A percentile compares a stretch with the other conserved stretches of the same genome.
These are phyloP conservation scores for Manis javanica DNA, from an alignment of 2,797 vertebrate species.

Conservation along the genomic window DNA sequence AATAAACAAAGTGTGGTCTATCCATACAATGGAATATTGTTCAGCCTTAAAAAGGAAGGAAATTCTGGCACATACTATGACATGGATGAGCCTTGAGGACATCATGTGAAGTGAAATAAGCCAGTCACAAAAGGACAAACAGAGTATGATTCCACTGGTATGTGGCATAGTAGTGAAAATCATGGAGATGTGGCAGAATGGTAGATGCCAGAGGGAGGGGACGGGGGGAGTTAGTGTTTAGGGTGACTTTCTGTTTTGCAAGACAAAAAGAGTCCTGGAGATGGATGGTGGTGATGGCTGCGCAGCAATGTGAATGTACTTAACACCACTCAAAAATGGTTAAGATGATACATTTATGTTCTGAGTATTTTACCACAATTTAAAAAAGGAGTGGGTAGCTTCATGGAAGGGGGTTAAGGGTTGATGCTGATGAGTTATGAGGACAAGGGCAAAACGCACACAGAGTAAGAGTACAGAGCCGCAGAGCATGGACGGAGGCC, in stretches of 20 bases:
- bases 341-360: background rate
- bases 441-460: background rate
- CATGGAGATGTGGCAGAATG: background rate
- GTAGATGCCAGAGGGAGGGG: background rate
- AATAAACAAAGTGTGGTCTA: background rate
- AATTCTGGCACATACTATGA: background rate
- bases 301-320: background rate
- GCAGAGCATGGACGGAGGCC: no score
- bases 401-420: background rate
- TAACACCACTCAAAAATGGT: background rate
- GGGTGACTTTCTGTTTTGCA: background rate
- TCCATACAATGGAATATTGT: background rate
- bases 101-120: background rate
- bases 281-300: background rate
- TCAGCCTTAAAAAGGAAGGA: background rate
- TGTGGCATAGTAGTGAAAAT: background rate
- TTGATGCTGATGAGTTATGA: background rate
- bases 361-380: background rate
- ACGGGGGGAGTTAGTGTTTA: no score
- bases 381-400: background rate
- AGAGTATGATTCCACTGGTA: background rate
- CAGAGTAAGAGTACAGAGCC: background rate
- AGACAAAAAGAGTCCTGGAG: background rate
- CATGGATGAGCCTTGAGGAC: background rate
- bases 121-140: background rate